These are phyloP conservation scores for Salpingus planirostris DNA, from an alignment of 2,888 invertebrate species.

Conservation along the genomic window DNA sequence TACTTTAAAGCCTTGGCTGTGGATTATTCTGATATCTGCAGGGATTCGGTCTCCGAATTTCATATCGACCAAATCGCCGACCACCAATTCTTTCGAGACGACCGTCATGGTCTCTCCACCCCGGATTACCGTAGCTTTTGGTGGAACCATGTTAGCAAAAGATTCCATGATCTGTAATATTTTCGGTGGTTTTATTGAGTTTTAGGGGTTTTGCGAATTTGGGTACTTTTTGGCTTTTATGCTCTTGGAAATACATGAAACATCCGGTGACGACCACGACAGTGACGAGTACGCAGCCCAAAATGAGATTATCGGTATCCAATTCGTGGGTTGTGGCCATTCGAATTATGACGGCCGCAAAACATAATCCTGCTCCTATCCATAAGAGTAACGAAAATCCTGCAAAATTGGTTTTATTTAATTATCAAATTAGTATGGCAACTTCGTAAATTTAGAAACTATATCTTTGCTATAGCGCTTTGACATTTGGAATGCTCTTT, in stretches of 20 bases:
- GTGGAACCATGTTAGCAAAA: conserved; percentile 75
- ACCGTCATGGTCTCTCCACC: conserved; percentile 54
- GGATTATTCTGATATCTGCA: conserved; percentile 73
- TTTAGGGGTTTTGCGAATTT: too few relatives aligned
- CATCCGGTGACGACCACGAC: not conserved
- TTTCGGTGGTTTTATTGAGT: too few relatives aligned
- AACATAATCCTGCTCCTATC: conserved; percentile 65
- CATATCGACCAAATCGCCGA: conserved; percentile 80
- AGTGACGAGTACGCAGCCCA: conserved; percentile 36
- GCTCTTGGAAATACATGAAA: conserved; percentile 35
- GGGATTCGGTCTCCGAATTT: conserved; percentile 79
- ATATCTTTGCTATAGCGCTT: too few relatives aligned
- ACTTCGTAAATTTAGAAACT: too few relatives aligned
- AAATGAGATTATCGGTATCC: conserved; percentile 49
- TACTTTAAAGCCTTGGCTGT: conserved; percentile 39
- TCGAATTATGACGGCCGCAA: conserved; percentile 48
- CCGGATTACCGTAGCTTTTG: conserved; percentile 62
- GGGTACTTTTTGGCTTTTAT: conserved; percentile 63
- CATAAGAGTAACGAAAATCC: conserved; percentile 75
- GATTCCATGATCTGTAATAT: conserved; percentile 76
- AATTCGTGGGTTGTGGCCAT: conserved; percentile 26
- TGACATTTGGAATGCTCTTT: too few relatives aligned
- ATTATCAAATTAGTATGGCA: too few relatives aligned
- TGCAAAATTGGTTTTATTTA: conserved; percentile 22
- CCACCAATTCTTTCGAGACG: conserved; percentile 59